phyloP scores from a whole-genome alignment of 2,888 invertebrate species.

The Meiosimyza platycephala region DNA sequence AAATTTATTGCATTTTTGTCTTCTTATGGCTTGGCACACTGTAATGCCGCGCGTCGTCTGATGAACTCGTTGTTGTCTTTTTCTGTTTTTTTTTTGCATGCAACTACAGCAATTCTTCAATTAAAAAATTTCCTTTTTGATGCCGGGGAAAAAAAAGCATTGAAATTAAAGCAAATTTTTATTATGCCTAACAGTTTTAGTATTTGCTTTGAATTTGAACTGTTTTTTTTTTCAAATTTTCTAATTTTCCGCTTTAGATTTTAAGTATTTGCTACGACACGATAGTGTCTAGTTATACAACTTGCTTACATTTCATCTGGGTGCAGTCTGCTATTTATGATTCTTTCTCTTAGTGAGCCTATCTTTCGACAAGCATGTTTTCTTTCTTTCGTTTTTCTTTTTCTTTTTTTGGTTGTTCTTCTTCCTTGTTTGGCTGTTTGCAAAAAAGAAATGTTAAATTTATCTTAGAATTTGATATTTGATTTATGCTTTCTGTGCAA shows the following conservation, averaged over 20 bases:
- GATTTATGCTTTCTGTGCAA: slow-evolving; percentile 53
- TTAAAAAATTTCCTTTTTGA: neutral
- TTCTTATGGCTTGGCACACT: slow-evolving; percentile 48
- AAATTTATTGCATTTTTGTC: slow-evolving; percentile 66
- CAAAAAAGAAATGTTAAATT: slow-evolving; percentile 50
- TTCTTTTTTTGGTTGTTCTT: slow-evolving; percentile 10
- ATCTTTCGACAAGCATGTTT: neutral
- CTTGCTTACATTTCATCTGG: no score
- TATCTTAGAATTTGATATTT: slow-evolving; percentile 62
- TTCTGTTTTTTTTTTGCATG: no score
- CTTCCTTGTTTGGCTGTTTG: slow-evolving; percentile 32
- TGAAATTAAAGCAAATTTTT: no score
- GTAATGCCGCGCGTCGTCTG: slow-evolving; percentile 42
- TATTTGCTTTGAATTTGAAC: neutral
- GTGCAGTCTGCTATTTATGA: no score
- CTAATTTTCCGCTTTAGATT: slow-evolving; percentile 21
- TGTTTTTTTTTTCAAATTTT: neutral
- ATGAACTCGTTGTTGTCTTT: slow-evolving; percentile 34
- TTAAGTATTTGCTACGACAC: neutral
- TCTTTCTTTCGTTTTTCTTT: neutral
- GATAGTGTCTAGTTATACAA: no score
- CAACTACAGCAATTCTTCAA: neutral
- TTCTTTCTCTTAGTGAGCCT: no score
- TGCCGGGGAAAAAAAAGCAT: no score
- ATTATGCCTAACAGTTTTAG: no score